phyloP scores from a whole-genome alignment of 2,113 vertebrate species.

The Hyaena hyaena region DNA sequence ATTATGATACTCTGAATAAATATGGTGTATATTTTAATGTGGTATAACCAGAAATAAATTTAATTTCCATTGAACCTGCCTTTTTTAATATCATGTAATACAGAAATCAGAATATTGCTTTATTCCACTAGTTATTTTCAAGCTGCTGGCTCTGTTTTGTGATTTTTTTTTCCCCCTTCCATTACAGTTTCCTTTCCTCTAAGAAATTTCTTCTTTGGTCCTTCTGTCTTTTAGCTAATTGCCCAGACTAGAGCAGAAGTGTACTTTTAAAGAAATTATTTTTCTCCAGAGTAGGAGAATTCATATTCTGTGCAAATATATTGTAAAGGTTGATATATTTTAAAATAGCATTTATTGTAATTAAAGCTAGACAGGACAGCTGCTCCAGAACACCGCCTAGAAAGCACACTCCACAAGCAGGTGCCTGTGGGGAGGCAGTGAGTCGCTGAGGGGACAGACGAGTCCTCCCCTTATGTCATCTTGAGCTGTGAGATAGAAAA shows the following conservation, averaged over 20 bases:
- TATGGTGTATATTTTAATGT: conserved; percentile 80
- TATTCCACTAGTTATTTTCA: conserved; percentile 39
- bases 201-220: background rate
- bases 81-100: conserved; percentile 1
- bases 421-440: too few relatives aligned
- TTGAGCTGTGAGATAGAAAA: background rate
- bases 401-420: background rate
- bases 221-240: conserved; percentile 4
- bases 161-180: background rate
- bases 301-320: background rate
- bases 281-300: background rate
- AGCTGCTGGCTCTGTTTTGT: background rate
- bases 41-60: conserved; percentile 83
- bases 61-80: conserved; percentile 38
- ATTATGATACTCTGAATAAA: conserved; percentile 74
- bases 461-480: too few relatives aligned
- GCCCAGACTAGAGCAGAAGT: background rate
- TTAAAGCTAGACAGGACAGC: background rate
- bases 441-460: background rate
- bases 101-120: conserved; percentile 48
- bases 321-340: background rate
- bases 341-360: background rate
- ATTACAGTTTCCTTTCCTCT: background rate
- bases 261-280: background rate
- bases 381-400: background rate